Evolutionary conservation across 2,113 vertebrate species (phyloP).

Genomic region (Bagarius yarrelli): DNA sequence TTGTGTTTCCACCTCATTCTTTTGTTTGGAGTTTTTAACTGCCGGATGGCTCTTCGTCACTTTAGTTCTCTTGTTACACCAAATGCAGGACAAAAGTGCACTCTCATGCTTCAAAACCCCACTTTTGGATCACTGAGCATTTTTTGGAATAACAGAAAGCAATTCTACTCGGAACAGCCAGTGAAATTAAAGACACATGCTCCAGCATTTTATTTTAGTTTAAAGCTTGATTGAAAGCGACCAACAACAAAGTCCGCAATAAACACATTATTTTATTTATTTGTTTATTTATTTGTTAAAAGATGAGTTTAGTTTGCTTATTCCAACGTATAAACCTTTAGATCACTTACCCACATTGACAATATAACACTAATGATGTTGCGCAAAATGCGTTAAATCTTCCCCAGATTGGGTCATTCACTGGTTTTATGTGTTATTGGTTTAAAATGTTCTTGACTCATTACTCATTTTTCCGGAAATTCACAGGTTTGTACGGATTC

Average conservation of each 20-base stretch:
- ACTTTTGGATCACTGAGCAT: conserved; percentile 44
- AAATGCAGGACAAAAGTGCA: conserved; percentile 38
- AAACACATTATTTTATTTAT: background rate
- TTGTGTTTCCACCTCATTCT: background rate
- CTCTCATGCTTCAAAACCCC: conserved; percentile 50
- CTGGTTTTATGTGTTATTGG: conserved; percentile 2
- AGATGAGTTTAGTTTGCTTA: background rate
- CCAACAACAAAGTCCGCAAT: background rate
- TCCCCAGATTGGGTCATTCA: conserved; percentile 4
- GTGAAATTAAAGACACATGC: conserved; percentile 62
- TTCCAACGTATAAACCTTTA: background rate
- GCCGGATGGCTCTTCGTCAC: conserved; percentile 20
- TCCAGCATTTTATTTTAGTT: conserved; percentile 7
- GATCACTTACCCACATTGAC: background rate
- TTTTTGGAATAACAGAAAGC: conserved; percentile 48
- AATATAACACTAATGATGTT: background rate
- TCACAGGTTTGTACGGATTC: conserved; percentile 12
- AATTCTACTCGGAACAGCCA: conserved; percentile 47
- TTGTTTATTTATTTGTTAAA: background rate
- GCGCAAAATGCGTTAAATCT: background rate
- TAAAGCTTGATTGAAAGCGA: background rate
- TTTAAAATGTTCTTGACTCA: conserved; percentile 28
- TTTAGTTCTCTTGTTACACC: conserved; percentile 23
- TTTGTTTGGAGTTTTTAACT: background rate
- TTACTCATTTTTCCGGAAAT: conserved; percentile 17